Evolutionary conservation across 2,888 invertebrate species (phyloP).

Genomic region (Ormyrus nitidulus): DNA sequence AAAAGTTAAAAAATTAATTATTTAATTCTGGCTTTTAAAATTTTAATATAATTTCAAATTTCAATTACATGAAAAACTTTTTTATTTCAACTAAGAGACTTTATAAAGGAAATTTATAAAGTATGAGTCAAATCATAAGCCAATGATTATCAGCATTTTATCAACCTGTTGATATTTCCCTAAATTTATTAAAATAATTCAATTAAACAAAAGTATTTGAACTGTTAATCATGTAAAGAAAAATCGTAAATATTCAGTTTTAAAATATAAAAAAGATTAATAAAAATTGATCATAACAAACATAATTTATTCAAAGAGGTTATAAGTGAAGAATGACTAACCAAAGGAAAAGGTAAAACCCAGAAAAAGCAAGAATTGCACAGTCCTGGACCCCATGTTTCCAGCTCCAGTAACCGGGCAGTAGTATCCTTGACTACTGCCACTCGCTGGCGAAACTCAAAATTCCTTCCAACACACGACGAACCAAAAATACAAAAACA

Average conservation of each 20-base stretch:
- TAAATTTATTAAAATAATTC: too few species aligned
- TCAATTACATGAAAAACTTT: too few species aligned
- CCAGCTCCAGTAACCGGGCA: neutral
- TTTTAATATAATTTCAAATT: too few species aligned
- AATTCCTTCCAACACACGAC: slow-evolving; percentile 1
- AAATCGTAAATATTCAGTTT: neutral
- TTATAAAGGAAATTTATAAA: too few species aligned
- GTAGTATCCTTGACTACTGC: slow-evolving; percentile 29
- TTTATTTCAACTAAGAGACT: too few species aligned
- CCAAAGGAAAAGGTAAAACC: slow-evolving; percentile 33
- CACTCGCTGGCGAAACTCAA: slow-evolving; percentile 1
- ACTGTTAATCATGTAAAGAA: too few species aligned
- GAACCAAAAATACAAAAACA: slow-evolving; percentile 25
- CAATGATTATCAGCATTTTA: too few species aligned
- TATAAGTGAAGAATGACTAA: slow-evolving; percentile 27
- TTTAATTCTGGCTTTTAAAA: too few species aligned
- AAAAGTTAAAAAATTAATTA: too few species aligned
- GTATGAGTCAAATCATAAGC: too few species aligned
- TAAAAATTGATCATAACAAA: neutral
- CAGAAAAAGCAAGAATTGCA: slow-evolving; percentile 13
- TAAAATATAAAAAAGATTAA: neutral
- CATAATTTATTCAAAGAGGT: slow-evolving; percentile 8
- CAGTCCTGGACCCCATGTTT: slow-evolving; percentile 28
- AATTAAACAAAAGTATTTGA: too few species aligned
- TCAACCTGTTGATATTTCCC: too few species aligned